Conservation (phyloP, 2,888 invertebrate genomes). For the Nysson spinosus region DNA sequence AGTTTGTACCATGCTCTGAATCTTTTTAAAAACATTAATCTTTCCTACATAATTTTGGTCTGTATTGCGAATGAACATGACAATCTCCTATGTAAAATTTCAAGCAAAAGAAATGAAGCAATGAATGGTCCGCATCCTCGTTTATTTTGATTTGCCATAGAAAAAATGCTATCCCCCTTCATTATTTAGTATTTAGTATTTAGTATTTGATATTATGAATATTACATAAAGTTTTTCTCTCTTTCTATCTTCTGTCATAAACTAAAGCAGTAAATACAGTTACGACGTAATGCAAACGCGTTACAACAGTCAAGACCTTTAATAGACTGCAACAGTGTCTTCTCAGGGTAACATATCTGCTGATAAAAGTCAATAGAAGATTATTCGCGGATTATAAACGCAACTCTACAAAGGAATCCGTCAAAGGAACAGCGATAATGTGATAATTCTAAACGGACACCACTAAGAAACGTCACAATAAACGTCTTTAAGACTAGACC, state of each 20-base stretch:
- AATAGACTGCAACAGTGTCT: neutral
- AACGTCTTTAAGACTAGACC: too few species aligned
- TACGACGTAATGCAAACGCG: conserved; percentile 32
- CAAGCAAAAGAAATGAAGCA: too few species aligned
- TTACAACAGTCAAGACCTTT: conserved; percentile 15
- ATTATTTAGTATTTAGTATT: too few species aligned
- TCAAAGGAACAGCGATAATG: conserved; percentile 18
- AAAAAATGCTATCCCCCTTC: too few species aligned
- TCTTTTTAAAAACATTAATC: too few species aligned
- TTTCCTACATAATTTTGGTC: too few species aligned
- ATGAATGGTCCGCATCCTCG: too few species aligned
- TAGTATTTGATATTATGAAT: conserved; percentile 32
- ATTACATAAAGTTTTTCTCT: conserved; percentile 37
- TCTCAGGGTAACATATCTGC: neutral
- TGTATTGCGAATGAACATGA: too few species aligned
- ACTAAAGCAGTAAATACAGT: conserved; percentile 47
- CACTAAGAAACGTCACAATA: conserved; percentile 3
- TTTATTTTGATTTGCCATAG: too few species aligned
- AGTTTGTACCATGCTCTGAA: too few species aligned
- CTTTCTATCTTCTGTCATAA: conserved; percentile 26
- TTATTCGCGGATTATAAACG: conserved; percentile 10
- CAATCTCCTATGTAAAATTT: too few species aligned
- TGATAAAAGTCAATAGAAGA: conserved; percentile 19
- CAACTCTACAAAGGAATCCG: conserved; percentile 5
- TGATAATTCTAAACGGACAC: conserved; percentile 11